Base-by-base conservation (phyloP, 2,888 invertebrate species). In the Chrysina gloriosa region DNA sequence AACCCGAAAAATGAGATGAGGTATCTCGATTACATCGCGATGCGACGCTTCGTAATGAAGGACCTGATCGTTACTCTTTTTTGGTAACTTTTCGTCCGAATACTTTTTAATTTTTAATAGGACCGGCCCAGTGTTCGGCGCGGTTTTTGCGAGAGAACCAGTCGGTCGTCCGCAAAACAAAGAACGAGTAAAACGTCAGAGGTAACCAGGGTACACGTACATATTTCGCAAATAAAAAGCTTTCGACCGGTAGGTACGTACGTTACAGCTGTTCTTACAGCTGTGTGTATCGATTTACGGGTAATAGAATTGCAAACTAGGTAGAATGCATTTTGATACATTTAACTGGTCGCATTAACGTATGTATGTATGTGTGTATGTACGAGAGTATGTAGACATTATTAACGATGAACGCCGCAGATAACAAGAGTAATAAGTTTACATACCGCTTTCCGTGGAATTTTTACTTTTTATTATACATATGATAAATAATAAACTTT, bases 271-370 rank as follows among this genome's bases (percentile, higher is more conserved):
- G 58, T 61, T 61, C 58, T 27, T 61, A 61, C 58, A 61, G 58
- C 58, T 61, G 58, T 42, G 27, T 52, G 21, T 52, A 61, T 61
- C 58, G 58, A 61, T 61, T 61, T 61, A 61, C 58, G 58, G 58
- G 58, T 61, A 45, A 61, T 61, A 61, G 58, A 61, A 61, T 61
- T 61, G 58, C 58, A 61, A 61, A 61, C 42, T 27, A 42, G 58
- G 11, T 29, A 50, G 19, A 45, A 31, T 45, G 45, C 45, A 48
- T 48, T 48, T 48, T 48, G 48, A 27, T 27, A 48, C 27, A 27
- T 14, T 11, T n/a, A 23, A 48, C 48, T 48, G 14, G 11, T 14
- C n/a, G 9, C 48, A 25, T 23, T 14, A 27, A n/a, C n/a, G n/a
- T n/a, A n/a, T n/a, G n/a, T n/a, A n/a, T n/a, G n/a, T n/a, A n/a